phyloP scores from a whole-genome alignment of 1,140 invertebrate species.

The Latrodectus geometricus region DNA sequence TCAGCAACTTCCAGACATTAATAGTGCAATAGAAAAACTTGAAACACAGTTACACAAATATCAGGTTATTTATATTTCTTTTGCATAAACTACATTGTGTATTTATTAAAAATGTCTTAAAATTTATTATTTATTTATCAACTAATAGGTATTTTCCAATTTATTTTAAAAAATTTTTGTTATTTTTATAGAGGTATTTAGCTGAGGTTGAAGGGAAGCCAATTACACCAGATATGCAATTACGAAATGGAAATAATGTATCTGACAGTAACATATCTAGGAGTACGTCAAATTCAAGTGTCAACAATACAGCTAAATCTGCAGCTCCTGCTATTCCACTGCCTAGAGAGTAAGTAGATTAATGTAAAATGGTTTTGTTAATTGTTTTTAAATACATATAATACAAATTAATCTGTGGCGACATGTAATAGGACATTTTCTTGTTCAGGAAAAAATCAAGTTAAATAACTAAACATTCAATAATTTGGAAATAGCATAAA shows the following conservation, averaged over 20 bases:
- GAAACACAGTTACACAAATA: constrained; percentile 82
- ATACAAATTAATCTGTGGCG: not conserved
- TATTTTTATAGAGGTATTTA: constrained; percentile 41
- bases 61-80: constrained; percentile 70
- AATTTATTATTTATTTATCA: not conserved
- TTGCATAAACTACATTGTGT: not conserved
- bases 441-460: no score
- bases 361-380: not conserved
- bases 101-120: not conserved
- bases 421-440: no score
- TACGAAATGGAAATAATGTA: constrained; percentile 71
- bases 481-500: no score
- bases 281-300: constrained; percentile 90
- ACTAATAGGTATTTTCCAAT: not conserved
- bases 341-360: constrained; percentile 43
- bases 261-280: constrained; percentile 86
- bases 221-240: constrained; percentile 10
- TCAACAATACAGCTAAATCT: constrained; percentile 74
- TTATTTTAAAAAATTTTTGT: not conserved
- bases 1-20: constrained; percentile 93
- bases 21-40: constrained; percentile 90
- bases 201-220: constrained; percentile 44
- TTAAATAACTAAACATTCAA: no score
- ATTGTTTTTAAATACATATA: not conserved
- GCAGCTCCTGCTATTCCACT: constrained; percentile 53